These are phyloP conservation scores for Rana temporaria DNA, from an alignment of 2,113 vertebrate genomes.

Conservation along the genomic window DNA sequence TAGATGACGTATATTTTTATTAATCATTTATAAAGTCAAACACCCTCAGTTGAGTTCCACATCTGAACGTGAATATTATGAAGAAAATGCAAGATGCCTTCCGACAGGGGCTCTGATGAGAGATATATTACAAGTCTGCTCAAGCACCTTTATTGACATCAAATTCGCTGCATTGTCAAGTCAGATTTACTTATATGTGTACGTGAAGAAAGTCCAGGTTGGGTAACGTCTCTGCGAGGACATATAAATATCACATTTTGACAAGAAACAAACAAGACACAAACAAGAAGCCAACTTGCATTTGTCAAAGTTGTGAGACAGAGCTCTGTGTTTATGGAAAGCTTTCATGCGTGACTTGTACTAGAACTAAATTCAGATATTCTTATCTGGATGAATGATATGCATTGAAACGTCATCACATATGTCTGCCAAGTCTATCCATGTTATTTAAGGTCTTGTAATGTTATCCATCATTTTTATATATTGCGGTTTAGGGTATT, in stretches of 20 bases:
- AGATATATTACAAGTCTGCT: conserved; percentile 25
- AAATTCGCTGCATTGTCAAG: conserved; percentile 26
- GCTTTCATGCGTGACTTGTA: neutral
- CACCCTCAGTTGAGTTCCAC: neutral
- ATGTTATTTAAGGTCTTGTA: conserved; percentile 35
- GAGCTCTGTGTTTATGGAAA: conserved; percentile 3
- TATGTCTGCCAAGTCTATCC: neutral
- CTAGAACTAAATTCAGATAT: neutral
- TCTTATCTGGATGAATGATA: conserved; percentile 7
- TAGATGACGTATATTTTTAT: no score
- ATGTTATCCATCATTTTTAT: neutral
- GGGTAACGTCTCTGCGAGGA: conserved; percentile 31
- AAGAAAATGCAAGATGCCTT: conserved; percentile 19
- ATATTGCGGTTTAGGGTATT: neutral
- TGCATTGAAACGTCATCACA: neutral
- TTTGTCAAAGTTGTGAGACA: conserved; percentile 6
- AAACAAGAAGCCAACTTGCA: conserved; percentile 37
- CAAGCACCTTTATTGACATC: conserved; percentile 15
- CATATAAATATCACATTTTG: conserved; percentile 30
- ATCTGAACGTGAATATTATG: neutral
- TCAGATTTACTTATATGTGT: conserved; percentile 23
- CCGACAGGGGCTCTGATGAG: conserved; percentile 8
- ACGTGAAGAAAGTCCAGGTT: conserved; percentile 22
- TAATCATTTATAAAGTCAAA: neutral
- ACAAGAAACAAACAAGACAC: conserved; percentile 46